Percentiles rank a stretch among this genome's conserved stretches.
Evolutionary conservation across 2,888 invertebrate species (phyloP).

Genomic region (Rapana venosa): DNA sequence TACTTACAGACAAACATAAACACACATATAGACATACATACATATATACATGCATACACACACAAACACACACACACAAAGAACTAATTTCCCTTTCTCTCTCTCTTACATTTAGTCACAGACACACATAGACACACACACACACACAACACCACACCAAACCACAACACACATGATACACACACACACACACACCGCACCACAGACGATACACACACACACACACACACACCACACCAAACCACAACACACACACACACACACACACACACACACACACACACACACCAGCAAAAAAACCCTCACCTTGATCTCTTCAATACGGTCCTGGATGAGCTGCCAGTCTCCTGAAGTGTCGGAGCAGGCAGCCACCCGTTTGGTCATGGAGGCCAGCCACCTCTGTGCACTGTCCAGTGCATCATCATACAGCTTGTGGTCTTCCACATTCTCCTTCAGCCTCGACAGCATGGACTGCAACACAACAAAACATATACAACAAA

Average conservation of each 20-base stretch:
- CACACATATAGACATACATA: not conserved
- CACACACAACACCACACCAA: not conserved
- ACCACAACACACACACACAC: no score
- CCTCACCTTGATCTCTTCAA: slow-evolving; percentile 86
- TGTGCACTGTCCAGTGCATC: slow-evolving; percentile 95
- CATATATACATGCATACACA: not conserved
- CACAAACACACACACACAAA: not conserved
- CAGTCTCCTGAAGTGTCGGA: slow-evolving; percentile 86
- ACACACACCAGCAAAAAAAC: not conserved
- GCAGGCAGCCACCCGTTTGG: slow-evolving; percentile 89
- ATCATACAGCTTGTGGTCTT: slow-evolving; percentile 90
- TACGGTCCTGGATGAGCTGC: slow-evolving; percentile 86
- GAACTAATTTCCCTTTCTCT: no score
- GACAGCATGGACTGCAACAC: slow-evolving; percentile 83
- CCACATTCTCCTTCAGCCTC: slow-evolving; percentile 84
- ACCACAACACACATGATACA: not conserved
- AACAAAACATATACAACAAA: not conserved
- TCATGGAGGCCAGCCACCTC: slow-evolving; percentile 90
- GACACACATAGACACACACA: not conserved
- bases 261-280: not conserved
- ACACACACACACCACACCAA: not conserved
- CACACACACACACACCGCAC: not conserved
- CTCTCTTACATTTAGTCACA: not conserved
- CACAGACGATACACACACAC: no score
- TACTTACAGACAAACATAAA: no score